phyloP scores from a whole-genome alignment of 2,113 vertebrate genomes.

The Pithys albifrons region DNA sequence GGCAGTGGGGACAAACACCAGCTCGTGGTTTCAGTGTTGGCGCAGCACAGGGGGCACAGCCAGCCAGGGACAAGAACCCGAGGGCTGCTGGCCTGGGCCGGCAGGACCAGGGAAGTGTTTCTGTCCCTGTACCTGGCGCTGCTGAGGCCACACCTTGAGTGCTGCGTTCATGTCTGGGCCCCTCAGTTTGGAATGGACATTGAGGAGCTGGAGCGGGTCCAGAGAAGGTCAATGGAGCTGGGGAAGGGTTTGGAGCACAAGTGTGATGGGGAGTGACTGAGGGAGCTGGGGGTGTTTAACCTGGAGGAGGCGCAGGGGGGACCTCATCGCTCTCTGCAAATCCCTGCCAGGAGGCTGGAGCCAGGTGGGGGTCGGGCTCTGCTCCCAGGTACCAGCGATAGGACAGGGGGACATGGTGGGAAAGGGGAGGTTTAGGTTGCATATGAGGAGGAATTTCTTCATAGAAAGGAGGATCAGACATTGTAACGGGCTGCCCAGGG shows the following conservation, averaged over 20 bases:
- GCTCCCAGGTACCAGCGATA: background rate
- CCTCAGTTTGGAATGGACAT: background rate
- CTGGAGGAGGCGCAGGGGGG: background rate
- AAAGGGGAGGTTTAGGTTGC: background rate
- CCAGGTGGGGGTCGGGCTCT: background rate
- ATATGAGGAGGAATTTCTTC: background rate
- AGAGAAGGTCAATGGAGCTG: background rate
- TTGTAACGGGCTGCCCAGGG: fast-evolving
- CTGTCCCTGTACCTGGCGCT: background rate
- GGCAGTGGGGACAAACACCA: background rate
- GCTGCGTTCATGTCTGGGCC: background rate
- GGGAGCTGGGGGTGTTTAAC: background rate
- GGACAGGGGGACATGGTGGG: background rate
- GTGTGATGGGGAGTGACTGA: background rate
- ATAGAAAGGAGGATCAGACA: background rate
- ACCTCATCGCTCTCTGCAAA: background rate
- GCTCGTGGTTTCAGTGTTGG: background rate
- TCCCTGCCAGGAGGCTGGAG: background rate
- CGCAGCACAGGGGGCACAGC: background rate
- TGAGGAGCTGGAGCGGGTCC: background rate
- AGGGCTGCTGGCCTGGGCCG: background rate
- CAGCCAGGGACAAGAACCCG: background rate
- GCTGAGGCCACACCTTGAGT: background rate
- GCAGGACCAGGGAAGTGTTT: background rate
- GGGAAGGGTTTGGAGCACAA: background rate